Evolutionary conservation across 2,797 vertebrate species (phyloP).

Genomic region (Catostomus latipinnis): DNA sequence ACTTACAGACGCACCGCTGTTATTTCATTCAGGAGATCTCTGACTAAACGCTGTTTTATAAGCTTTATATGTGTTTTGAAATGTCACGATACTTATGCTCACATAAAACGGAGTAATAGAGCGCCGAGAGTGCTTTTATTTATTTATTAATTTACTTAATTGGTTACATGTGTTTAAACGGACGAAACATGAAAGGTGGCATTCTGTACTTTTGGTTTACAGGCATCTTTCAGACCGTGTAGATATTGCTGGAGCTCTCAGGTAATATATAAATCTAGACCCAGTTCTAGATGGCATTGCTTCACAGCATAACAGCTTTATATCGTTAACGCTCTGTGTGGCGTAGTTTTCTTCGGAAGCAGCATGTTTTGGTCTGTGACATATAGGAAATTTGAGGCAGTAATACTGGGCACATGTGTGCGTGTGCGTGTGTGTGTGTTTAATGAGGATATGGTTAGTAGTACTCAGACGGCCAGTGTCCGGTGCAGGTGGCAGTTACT

Average conservation of each 20-base stretch:
- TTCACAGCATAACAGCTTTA: slow-evolving; percentile 36
- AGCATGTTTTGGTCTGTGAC: slow-evolving; percentile 42
- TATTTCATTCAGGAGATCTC: slow-evolving; percentile 44
- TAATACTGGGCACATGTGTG: slow-evolving; percentile 31
- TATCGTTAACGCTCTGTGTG: slow-evolving; percentile 37
- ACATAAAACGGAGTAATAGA: slow-evolving; percentile 38
- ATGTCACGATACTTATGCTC: slow-evolving; percentile 43
- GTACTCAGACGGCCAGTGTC: too few species aligned
- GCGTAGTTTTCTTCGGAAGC: slow-evolving; percentile 24
- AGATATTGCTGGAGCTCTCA: neutral
- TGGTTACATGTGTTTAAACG: slow-evolving; percentile 29
- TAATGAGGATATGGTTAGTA: neutral
- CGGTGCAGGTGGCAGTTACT: too few species aligned
- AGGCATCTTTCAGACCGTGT: slow-evolving; percentile 34
- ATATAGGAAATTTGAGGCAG: slow-evolving; percentile 36
- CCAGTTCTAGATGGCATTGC: slow-evolving; percentile 2
- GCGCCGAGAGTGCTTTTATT: slow-evolving; percentile 28
- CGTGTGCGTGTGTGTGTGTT: slow-evolving; percentile 9
- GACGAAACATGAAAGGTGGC: slow-evolving; percentile 38
- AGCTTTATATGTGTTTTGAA: slow-evolving; percentile 51
- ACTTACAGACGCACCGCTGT: slow-evolving; percentile 28
- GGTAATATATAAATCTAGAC: slow-evolving; percentile 27
- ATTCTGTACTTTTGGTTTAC: slow-evolving; percentile 32
- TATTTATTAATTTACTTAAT: slow-evolving; percentile 48
- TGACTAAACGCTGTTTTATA: slow-evolving; percentile 30